Base-by-base conservation (phyloP, 2,113 vertebrate genomes). In the Dermatemys mawii region DNA sequence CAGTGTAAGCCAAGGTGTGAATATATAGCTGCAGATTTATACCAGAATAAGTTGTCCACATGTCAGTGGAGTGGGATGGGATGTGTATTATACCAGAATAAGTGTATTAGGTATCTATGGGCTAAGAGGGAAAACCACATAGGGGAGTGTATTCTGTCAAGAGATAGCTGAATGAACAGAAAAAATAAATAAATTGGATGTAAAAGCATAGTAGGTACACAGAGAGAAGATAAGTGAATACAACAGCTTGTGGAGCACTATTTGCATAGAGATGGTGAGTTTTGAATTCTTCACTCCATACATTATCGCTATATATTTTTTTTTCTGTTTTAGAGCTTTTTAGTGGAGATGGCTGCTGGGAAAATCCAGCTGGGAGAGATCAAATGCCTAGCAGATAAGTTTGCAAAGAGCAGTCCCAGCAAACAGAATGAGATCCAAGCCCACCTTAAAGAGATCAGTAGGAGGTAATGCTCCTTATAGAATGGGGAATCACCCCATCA, bases 261-360 rank as follows among this genome's bases (percentile, higher is more conserved):
- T 70, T 49, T 50, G 55, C 41, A 5, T 2, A 78, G n/a, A 80
- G 82, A 70, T 54, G 4, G 38, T 81, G 60, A 86, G 3, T 1
- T 7, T 78, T 16, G 8, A 48, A 46, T 75, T 90, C 8, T 92
- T 44, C n/a, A 6, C 94, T 92, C 38, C 89, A 90, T 27, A 32
- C 54, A 11, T 57, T 38, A 11, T 41, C 16, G 17, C 29, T 38
- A 4, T 13, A 1, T 76, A n/a, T n/a, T n/a, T 1, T 90, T 29
- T 96, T 89, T 93, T 89, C 44, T 21, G 1, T 93, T 97, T 67
- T 86, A 99, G 99, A 98, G 97, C 86, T 98, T 99, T 95, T 97
- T 99, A 94, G 98, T 85, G 0, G 98, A 99, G 93, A 94, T 99
- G 96, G 98, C 98, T 87, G 98, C 98, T 97, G 98, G 99, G 67